These are phyloP conservation scores for Homalodisca vitripennis DNA, from an alignment of 1,140 invertebrate species.

Conservation along the genomic window DNA sequence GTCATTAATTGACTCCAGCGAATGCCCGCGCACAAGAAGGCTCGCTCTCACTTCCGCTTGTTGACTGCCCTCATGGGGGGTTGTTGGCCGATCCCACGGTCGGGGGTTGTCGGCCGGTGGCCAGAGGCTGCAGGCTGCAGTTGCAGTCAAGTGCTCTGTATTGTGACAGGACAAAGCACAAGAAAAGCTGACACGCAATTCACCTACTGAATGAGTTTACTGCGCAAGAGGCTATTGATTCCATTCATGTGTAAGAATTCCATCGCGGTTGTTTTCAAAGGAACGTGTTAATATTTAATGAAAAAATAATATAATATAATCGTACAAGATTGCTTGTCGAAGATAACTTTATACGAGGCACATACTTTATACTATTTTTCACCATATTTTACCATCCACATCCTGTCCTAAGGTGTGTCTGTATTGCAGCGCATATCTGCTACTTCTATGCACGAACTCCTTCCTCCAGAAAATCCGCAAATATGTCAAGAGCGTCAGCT, in stretches of 20 bases:
- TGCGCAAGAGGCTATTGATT: neutral
- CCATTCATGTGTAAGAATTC: neutral
- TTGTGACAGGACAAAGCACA: neutral
- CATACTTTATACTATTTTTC: too few relatives aligned
- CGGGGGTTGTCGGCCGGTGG: neutral
- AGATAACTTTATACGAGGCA: too few relatives aligned
- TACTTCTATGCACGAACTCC: too few relatives aligned
- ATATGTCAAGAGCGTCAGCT: too few relatives aligned
- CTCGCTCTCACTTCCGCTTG: neutral
- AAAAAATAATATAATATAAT: too few relatives aligned
- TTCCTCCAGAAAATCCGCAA: too few relatives aligned
- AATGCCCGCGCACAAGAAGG: neutral
- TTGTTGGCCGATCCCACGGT: constrained; percentile 24
- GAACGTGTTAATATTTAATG: neutral
- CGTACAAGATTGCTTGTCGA: too few relatives aligned
- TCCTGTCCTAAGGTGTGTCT: too few relatives aligned
- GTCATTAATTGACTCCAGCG: neutral
- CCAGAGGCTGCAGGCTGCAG: neutral
- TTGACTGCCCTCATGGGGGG: neutral
- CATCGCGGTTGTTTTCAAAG: neutral
- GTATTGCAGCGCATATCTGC: too few relatives aligned
- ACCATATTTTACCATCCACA: too few relatives aligned
- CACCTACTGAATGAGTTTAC: neutral
- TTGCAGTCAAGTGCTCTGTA: neutral
- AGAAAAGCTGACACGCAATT: neutral